These are phyloP conservation scores for Eunapius fragilis DNA, from an alignment of 37 sponge, comb jelly and placozoan species.

Conservation along the genomic window DNA sequence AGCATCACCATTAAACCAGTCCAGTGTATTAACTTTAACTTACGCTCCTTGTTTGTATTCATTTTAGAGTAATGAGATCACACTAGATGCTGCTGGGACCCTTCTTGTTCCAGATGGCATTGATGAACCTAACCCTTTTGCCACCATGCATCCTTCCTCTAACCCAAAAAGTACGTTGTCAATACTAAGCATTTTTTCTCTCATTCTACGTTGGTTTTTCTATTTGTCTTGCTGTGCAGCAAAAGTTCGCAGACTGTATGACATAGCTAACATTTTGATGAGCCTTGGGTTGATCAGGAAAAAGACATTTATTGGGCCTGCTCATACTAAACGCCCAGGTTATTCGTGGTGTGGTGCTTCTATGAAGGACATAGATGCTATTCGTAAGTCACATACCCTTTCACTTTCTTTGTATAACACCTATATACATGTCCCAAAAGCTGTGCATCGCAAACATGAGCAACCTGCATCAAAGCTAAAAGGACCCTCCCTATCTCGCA, in stretches of 20 bases:
- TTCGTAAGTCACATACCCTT: conserved; percentile 43
- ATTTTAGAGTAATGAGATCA: conserved; percentile 63
- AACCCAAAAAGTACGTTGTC: conserved; percentile 52
- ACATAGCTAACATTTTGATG: conserved; percentile 90
- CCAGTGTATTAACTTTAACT: not conserved
- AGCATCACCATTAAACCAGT: conserved; percentile 10
- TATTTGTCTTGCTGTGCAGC: conserved; percentile 21
- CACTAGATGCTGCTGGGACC: conserved; percentile 69
- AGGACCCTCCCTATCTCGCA: conserved; percentile 25
- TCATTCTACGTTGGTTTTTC: not conserved
- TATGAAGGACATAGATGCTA: conserved; percentile 48
- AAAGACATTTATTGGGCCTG: conserved; percentile 71
- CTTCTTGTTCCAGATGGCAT: conserved; percentile 63
- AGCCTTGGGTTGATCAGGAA: conserved; percentile 82
- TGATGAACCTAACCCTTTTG: conserved; percentile 32
- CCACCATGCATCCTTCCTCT: conserved; percentile 20
- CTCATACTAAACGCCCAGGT: conserved; percentile 83
- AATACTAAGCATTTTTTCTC: not conserved
- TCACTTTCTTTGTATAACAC: too few species aligned
- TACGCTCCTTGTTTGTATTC: not conserved
- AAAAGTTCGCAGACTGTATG: conserved; percentile 93
- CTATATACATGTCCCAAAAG: too few species aligned
- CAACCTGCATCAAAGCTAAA: conserved; percentile 29
- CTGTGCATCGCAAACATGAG: conserved; percentile 61
- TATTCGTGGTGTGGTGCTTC: conserved; percentile 81